Evolutionary conservation across 1,140 invertebrate species (phyloP).

Genomic region (silkworm (Bombyx mori)): DNA sequence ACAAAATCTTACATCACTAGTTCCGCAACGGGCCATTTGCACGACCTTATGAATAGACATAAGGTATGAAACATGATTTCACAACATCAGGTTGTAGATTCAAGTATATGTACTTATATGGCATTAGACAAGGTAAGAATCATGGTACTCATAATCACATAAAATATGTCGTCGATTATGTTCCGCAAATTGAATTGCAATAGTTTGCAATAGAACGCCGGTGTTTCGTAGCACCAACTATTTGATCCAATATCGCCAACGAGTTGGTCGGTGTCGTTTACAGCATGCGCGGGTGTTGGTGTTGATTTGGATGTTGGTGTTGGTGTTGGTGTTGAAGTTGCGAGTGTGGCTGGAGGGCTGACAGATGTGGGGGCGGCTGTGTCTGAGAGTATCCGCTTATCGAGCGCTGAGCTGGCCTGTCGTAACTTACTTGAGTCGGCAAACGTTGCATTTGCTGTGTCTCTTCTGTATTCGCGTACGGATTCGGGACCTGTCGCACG

Average conservation of each 20-base stretch:
- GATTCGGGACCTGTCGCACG: constrained; percentile 23
- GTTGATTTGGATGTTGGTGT: background rate
- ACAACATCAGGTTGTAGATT: too few relatives aligned
- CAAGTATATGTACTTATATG: too few relatives aligned
- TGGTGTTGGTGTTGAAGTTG: constrained; percentile 4
- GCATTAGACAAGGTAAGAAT: background rate
- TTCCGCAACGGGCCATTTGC: background rate
- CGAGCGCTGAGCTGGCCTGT: constrained; percentile 11
- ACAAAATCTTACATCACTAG: background rate
- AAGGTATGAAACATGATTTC: background rate
- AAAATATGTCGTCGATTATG: too few relatives aligned
- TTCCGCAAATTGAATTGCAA: too few relatives aligned
- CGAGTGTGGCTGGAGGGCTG: constrained; percentile 13
- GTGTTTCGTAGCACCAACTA: too few relatives aligned
- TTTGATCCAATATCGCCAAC: too few relatives aligned
- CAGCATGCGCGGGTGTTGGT: background rate
- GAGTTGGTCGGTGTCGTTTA: too few relatives aligned
- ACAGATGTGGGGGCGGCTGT: constrained; percentile 4
- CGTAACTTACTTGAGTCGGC: constrained; percentile 36
- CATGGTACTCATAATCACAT: background rate
- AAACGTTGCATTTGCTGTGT: constrained; percentile 25
- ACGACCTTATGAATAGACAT: background rate
- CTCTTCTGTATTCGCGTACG: constrained; percentile 29
- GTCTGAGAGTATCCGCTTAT: constrained; percentile 20
- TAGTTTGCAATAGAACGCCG: too few relatives aligned